Evolutionary conservation across 1,140 invertebrate species (phyloP).

Genomic region (Ceratosolen solmsi): DNA sequence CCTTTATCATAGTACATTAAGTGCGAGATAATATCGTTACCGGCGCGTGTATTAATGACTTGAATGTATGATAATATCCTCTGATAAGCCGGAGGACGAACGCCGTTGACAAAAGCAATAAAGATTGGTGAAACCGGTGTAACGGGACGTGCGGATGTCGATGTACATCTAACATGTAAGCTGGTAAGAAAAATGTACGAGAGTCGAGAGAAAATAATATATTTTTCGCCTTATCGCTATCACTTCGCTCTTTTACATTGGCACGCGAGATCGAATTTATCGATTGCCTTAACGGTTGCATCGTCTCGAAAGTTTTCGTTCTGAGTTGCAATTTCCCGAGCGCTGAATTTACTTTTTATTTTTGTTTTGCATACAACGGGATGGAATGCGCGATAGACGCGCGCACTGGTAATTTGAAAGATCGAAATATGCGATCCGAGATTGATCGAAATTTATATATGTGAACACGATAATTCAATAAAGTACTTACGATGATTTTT

Average conservation of each 20-base stretch:
- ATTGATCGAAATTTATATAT: no score
- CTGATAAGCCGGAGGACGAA: background rate
- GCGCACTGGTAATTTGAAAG: no score
- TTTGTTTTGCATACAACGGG: background rate
- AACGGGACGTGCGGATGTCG: constrained; percentile 29
- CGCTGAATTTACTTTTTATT: constrained; percentile 16
- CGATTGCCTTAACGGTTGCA: constrained; percentile 24
- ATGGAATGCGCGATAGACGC: no score
- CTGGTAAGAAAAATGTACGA: background rate
- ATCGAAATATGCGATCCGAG: no score
- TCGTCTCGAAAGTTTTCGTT: constrained; percentile 4
- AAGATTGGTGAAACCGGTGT: constrained; percentile 48
- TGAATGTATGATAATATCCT: background rate
- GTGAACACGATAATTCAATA: no score
- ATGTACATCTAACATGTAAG: background rate
- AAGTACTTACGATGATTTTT: no score
- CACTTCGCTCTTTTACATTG: background rate
- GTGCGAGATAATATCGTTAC: background rate
- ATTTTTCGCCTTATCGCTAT: background rate
- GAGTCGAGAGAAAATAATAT: background rate
- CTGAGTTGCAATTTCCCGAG: background rate
- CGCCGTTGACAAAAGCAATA: background rate
- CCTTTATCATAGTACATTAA: no score
- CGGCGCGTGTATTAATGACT: background rate
- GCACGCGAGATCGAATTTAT: background rate